Conservation (phyloP, 2,113 vertebrate genomes). For the Myanophis thanlyinensis region DNA sequence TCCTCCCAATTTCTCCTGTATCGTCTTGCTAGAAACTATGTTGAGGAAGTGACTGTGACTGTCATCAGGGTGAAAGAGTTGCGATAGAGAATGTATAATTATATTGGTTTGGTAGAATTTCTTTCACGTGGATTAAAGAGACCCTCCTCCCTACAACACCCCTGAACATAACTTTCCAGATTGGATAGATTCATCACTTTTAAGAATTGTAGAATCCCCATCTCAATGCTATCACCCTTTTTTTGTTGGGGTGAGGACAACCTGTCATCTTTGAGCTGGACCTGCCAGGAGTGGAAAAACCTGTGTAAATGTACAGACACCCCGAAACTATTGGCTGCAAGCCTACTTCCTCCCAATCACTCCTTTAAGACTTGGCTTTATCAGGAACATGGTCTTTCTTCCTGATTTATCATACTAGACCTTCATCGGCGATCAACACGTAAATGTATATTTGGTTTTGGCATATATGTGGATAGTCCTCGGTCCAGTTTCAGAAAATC, state of each 20-base stretch:
- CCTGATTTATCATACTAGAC: not conserved
- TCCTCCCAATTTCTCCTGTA: not conserved
- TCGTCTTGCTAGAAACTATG: not conserved
- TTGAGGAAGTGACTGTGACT: not conserved
- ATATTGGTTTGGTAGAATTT: not conserved
- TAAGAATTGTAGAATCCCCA: not conserved
- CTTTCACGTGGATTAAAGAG: not conserved
- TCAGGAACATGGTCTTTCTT: not conserved
- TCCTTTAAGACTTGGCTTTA: not conserved
- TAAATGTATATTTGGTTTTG: not conserved
- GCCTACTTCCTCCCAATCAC: not conserved
- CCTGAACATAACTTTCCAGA: not conserved
- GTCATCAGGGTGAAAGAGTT: not conserved
- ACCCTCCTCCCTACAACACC: accelerated
- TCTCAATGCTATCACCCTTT: not conserved
- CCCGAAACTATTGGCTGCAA: not conserved
- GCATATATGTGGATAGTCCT: not conserved
- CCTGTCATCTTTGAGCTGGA: not conserved
- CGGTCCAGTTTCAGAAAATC: not conserved
- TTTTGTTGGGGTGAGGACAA: not conserved
- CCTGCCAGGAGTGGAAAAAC: not conserved
- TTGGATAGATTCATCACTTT: no score
- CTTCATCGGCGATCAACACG: not conserved
- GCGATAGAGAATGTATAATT: not conserved
- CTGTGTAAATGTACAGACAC: not conserved